Evolutionary conservation across 2,888 invertebrate species (phyloP), one percentile per base, ranked within the genome.

Genomic region (Gordius sp.): DNA sequence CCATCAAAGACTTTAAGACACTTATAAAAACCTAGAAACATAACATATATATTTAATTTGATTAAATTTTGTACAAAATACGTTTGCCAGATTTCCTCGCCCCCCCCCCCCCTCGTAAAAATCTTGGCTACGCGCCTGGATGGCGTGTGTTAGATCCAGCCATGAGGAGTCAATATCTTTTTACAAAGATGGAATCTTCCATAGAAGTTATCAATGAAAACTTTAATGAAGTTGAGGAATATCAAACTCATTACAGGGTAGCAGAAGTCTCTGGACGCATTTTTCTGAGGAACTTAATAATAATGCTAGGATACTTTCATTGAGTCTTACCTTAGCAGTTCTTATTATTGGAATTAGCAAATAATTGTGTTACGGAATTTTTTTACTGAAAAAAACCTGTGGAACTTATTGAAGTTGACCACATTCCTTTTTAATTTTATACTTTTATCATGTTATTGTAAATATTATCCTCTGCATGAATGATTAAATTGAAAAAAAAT

Each of bases 281-380:
- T 66, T 76, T 89, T 93, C 91, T 0, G 97, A 97, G 71, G 86
- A 91, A 67, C 74, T 97, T 58, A 93, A 91, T 65, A 85, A 87
- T 67, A 76, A 83, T 64, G 91, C 97, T 4, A 75, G 84, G 66
- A 78, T 78, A 75, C 97, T 91, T 89, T 86, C 91, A 0, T 72
- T 83, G 47, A 76, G 81, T 62, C 87, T 93, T 70, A 82, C 87
- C 13, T 64, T 79, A 2, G 79, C 82, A 39, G 78, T 97, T 62
- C 72, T 91, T 18, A 66, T 80, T 58, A 82, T 86, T 55, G 80
- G 81, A n/a, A 74, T 91, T 57, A 79, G 79, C 91, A 97, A 74
- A 87, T 93, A 56, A 74, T 84, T 67, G 75, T 89, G 59, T 72
- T 91, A 58, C 81, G 82, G 67, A 85, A 83, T 70, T 87, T 91